Evolutionary conservation across 1,140 invertebrate species (phyloP), one percentile per base, ranked within the genome.

Genomic region (Dendroctonus valens): DNA sequence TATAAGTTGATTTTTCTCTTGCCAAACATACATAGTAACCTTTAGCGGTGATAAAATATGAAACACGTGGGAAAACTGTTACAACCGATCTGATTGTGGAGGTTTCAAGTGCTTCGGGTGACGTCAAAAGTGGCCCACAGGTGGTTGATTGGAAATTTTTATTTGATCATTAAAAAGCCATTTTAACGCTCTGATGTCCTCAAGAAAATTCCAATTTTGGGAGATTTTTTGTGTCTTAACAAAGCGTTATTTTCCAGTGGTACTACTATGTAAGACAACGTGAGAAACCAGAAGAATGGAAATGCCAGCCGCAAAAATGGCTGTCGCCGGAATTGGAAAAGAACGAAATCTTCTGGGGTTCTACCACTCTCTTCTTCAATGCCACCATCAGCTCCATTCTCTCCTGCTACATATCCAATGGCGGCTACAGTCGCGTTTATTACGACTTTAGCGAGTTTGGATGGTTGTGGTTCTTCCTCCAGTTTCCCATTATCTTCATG

Each of bases 251-350:
- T 15, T 79, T 79, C 59, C 79, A 89, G 87, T 89, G 86, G 87
- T 88, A 86, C 71, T 89, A 84, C 74, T 89, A 89, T 77, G 79
- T 88, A 1, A 76, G 81, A 0, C 82, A 84, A 74, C 74, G 84
- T 0, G 81, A 87, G 70, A 69, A 75, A 5, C 76, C 88, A 0
- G 77, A 86, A 44, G 83, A 87, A 68, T 91, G 89, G 89, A 91
- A 91, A 78, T 87, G 89, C 67, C 89, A 91, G 70, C 88, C 88
- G 0, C 81, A 82, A 8, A 87, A 87, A 69, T 90, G 85, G 83
- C 69, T 90, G 3, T 77, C 83, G 0, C 83, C 85, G 1, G 84
- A 89, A 53, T 73, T 89, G 41, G 87, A 90, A 74, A 78, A 82
- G 11, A 85, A 90, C 69, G 88, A 89, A 75, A 87, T 91, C 44